Evolutionary conservation across 2,113 vertebrate genomes (phyloP).

Genomic region (Aphyosemion australe): DNA sequence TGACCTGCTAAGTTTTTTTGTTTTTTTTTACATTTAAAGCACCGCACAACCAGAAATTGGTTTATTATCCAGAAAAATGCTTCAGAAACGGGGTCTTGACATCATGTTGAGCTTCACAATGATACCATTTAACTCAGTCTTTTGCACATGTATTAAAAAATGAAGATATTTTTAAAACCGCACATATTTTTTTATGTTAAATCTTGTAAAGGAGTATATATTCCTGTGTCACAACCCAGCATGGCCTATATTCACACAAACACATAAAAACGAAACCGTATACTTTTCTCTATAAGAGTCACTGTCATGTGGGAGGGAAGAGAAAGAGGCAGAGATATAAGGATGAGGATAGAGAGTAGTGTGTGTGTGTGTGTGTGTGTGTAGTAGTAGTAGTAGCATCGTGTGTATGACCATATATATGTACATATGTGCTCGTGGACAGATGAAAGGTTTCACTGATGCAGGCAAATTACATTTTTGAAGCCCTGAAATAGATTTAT

Average conservation of each 20-base stretch:
- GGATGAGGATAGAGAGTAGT: slow-evolving; percentile 43
- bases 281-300: slow-evolving; percentile 30
- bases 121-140: background rate
- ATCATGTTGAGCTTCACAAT: slow-evolving; percentile 4
- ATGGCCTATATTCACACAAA: slow-evolving; percentile 4
- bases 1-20: background rate
- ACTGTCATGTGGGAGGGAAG: slow-evolving; percentile 19
- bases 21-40: background rate
- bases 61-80: slow-evolving; percentile 6
- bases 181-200: no score
- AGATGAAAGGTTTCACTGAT: slow-evolving; percentile 52
- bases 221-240: slow-evolving; percentile 62
- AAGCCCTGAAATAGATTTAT: slow-evolving; percentile 43
- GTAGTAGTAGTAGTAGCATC: background rate
- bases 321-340: slow-evolving; percentile 17
- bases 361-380: slow-evolving; percentile 1
- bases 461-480: slow-evolving; percentile 42
- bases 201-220: slow-evolving; percentile 24
- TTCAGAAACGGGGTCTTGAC: slow-evolving; percentile 1
- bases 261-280: slow-evolving; percentile 10
- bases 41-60: background rate
- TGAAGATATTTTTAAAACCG: no score
- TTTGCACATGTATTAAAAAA: background rate
- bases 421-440: slow-evolving; percentile 16
- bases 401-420: background rate